A percentile compares a stretch with the other conserved stretches of the same genome.
Evolutionary conservation across 2,888 invertebrate species (phyloP).

Genomic region (Plebejus anna): DNA sequence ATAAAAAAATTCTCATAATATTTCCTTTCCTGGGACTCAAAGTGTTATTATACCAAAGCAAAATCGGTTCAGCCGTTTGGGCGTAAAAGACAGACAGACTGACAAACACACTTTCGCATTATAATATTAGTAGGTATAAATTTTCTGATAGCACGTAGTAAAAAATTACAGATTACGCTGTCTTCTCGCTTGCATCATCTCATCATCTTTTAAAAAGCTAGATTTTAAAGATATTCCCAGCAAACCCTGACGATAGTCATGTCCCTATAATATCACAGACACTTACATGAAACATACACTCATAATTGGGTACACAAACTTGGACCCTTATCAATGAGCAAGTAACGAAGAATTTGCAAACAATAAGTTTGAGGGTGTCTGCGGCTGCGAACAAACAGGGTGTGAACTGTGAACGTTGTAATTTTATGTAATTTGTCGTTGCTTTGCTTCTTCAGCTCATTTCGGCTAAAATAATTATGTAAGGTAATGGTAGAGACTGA

Average conservation of each 20-base stretch:
- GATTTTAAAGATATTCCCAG: neutral
- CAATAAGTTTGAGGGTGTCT: neutral
- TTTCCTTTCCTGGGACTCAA: too few relatives aligned
- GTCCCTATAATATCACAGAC: neutral
- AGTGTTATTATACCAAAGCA: too few relatives aligned
- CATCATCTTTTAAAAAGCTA: neutral
- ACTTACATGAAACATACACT: neutral
- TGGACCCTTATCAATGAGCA: neutral
- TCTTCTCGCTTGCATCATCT: too few relatives aligned
- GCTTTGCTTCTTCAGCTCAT: neutral
- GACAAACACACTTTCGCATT: too few relatives aligned
- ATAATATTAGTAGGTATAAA: too few relatives aligned
- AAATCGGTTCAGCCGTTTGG: too few relatives aligned
- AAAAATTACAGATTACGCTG: too few relatives aligned
- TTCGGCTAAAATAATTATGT: neutral
- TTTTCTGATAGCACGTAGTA: too few relatives aligned
- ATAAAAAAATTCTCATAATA: too few relatives aligned
- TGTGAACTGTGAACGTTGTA: neutral
- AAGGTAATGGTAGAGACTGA: neutral
- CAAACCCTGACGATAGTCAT: neutral
- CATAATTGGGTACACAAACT: neutral
- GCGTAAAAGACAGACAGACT: too few relatives aligned
- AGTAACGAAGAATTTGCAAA: slow-evolving; percentile 19
- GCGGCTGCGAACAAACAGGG: neutral
- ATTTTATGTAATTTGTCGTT: neutral